phyloP scores from a whole-genome alignment of 2,113 vertebrate genomes.

The Anolis carolinensis region DNA sequence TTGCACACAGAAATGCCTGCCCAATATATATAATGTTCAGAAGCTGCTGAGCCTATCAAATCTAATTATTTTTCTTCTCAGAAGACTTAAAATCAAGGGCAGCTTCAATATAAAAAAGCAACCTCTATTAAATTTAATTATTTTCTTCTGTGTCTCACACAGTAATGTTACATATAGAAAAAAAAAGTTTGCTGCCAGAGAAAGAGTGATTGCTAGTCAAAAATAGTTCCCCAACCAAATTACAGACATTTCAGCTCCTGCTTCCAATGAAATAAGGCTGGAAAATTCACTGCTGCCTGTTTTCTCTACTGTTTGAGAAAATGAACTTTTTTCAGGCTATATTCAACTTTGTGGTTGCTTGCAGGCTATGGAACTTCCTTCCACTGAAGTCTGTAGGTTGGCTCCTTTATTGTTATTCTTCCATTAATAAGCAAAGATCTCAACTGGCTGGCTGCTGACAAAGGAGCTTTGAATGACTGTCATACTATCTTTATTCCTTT shows the following conservation, averaged over 20 bases:
- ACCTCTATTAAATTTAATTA: slow-evolving; percentile 25
- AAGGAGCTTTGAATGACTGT: no score
- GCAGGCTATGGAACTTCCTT: no score
- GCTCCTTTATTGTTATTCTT: no score
- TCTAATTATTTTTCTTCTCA: slow-evolving; percentile 12
- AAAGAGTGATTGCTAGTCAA: slow-evolving; percentile 31
- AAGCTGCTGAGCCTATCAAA: slow-evolving; percentile 32
- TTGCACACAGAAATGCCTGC: neutral
- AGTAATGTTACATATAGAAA: neutral
- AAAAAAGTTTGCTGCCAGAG: neutral
- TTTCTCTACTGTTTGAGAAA: neutral
- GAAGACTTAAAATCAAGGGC: slow-evolving; percentile 32
- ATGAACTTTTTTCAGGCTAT: no score
- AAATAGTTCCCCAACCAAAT: slow-evolving; percentile 19
- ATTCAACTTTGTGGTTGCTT: no score
- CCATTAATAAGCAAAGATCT: no score
- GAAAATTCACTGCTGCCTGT: neutral
- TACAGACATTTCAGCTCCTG: neutral
- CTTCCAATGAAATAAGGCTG: neutral
- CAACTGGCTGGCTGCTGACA: no score
- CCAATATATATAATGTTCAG: slow-evolving; percentile 15
- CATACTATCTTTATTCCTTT: no score
- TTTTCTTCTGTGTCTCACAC: slow-evolving; percentile 16
- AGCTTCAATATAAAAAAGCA: slow-evolving; percentile 38
- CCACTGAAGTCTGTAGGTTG: no score